Conservation (phyloP, 2,888 invertebrate genomes). For the Amphipoea lucens region DNA sequence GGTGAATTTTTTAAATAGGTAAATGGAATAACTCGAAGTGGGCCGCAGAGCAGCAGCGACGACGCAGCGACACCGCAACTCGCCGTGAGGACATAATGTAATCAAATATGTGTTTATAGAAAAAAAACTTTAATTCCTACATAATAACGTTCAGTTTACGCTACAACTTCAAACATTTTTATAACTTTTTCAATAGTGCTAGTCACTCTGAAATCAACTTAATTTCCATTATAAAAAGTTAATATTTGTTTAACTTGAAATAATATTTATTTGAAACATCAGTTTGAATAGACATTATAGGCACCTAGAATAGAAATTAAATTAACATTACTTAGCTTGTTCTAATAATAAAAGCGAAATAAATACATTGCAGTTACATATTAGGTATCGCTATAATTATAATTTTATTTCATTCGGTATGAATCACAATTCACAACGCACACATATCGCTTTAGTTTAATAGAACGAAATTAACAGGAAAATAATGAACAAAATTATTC, state of each 20-base stretch:
- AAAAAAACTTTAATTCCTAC: too few species aligned
- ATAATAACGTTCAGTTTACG: too few species aligned
- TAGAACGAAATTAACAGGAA: conserved; percentile 1
- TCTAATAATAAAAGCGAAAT: not conserved
- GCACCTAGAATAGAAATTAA: not conserved
- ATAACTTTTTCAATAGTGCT: too few species aligned
- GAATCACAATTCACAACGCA: not conserved
- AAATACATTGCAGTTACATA: not conserved
- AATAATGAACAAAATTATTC: not conserved
- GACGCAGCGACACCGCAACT: not conserved
- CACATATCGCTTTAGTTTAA: not conserved
- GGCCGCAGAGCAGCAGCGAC: not conserved
- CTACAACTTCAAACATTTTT: too few species aligned
- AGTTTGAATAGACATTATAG: too few species aligned
- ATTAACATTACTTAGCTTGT: not conserved
- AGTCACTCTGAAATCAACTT: too few species aligned
- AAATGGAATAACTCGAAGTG: not conserved
- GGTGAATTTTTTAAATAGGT: not conserved
- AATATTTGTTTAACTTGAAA: too few species aligned
- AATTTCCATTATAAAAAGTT: too few species aligned
- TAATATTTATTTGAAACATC: too few species aligned
- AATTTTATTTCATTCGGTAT: not conserved
- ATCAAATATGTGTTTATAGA: too few species aligned
- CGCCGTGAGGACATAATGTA: not conserved
- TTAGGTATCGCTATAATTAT: too few species aligned